Conservation (phyloP, 92 coral and sea anemone species). For the Virgularia gustaviana region DNA sequence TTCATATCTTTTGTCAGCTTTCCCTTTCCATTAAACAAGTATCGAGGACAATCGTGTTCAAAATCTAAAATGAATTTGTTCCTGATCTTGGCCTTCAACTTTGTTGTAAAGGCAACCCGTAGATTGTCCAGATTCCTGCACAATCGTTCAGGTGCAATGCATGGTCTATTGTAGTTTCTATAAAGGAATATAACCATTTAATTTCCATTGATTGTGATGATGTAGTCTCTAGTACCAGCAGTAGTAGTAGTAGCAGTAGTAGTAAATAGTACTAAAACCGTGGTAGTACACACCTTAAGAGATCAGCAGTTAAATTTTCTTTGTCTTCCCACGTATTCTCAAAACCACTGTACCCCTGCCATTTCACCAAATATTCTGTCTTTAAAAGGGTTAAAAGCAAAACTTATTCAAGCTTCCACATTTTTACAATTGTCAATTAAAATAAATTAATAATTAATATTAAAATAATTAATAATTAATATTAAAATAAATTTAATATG, state of each 20-base stretch:
- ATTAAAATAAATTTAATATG: too few relatives aligned
- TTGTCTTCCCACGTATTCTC: slow-evolving; percentile 41
- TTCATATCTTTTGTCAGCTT: slow-evolving; percentile 25
- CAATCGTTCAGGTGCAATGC: slow-evolving; percentile 18
- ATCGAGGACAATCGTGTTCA: slow-evolving; percentile 27
- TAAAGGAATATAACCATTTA: slow-evolving; percentile 13
- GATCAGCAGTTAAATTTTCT: slow-evolving; percentile 23
- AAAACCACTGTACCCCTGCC: slow-evolving; percentile 25
- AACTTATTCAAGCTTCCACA: too few relatives aligned
- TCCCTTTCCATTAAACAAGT: slow-evolving; percentile 43
- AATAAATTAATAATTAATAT: too few relatives aligned
- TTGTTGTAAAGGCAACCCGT: neutral
- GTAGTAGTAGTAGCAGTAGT: too few relatives aligned
- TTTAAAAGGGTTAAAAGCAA: neutral
- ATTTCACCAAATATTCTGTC: slow-evolving; percentile 34
- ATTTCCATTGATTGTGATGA: too few relatives aligned
- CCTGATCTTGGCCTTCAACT: slow-evolving; percentile 11
- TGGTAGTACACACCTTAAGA: slow-evolving; percentile 8
- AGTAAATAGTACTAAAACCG: too few relatives aligned
- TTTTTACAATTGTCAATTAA: too few relatives aligned
- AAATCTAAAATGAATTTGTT: slow-evolving; percentile 2
- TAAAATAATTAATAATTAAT: too few relatives aligned
- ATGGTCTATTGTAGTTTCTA: slow-evolving; percentile 37
- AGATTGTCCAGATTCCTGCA: slow-evolving; percentile 5
- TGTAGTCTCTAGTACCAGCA: too few relatives aligned